phyloP scores from a whole-genome alignment of 1,140 invertebrate genomes.

The Trichomalopsis sarcophagae region DNA sequence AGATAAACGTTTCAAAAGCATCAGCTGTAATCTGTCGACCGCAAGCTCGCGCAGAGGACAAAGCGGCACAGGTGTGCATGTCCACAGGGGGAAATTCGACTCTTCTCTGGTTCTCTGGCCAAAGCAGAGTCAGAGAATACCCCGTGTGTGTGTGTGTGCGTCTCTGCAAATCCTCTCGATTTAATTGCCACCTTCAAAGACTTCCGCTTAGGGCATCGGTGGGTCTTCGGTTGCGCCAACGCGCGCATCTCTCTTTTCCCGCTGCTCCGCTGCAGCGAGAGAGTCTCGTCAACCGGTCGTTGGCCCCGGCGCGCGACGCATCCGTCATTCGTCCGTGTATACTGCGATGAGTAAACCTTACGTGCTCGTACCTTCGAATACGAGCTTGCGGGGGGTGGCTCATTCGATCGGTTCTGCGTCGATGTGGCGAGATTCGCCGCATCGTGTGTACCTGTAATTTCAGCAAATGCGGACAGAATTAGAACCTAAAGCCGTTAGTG shows the following conservation, averaged over 20 bases:
- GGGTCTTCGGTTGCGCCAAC: constrained; percentile 64
- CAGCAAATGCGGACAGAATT: too few species aligned
- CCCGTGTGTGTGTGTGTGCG: not conserved
- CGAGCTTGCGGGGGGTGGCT: too few species aligned
- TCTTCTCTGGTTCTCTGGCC: too few species aligned
- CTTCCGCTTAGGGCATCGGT: constrained; percentile 66
- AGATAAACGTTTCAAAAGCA: not conserved
- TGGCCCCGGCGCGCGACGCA: constrained; percentile 42
- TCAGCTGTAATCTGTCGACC: not conserved
- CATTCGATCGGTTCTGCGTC: too few species aligned
- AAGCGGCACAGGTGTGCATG: too few species aligned
- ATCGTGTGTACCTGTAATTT: too few species aligned
- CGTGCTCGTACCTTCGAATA: too few species aligned
- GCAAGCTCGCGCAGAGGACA: not conserved
- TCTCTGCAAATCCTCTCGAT: constrained; percentile 54
- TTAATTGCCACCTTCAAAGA: constrained; percentile 67
- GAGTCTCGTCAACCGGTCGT: constrained; percentile 56
- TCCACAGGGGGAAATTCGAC: too few species aligned
- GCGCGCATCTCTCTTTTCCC: constrained; percentile 28
- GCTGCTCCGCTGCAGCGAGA: constrained; percentile 3
- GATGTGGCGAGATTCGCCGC: too few species aligned
- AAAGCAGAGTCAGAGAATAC: not conserved
- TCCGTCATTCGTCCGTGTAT: not conserved
- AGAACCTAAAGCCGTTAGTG: too few species aligned
- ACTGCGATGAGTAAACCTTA: not conserved